phyloP scores from a whole-genome alignment of 1,140 invertebrate species.

The Vanessa atalanta region DNA sequence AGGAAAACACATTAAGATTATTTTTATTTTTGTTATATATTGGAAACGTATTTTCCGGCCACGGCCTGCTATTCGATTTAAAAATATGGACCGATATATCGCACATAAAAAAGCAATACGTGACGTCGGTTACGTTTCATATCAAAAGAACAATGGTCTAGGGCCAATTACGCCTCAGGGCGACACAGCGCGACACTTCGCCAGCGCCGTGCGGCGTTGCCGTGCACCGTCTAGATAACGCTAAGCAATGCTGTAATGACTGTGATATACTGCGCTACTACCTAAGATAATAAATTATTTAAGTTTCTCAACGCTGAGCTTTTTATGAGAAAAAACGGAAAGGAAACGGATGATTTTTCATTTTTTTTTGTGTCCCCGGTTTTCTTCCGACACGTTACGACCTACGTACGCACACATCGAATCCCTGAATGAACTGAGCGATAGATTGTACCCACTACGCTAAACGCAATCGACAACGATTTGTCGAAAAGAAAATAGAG shows the following conservation, averaged over 20 bases:
- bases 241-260: neutral
- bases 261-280: neutral
- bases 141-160: conserved; percentile 7
- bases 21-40: too few species aligned
- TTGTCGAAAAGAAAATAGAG: too few species aligned
- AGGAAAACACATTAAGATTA: too few species aligned
- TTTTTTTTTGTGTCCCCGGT: too few species aligned
- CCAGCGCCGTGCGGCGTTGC: too few species aligned
- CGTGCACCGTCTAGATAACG: neutral
- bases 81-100: neutral
- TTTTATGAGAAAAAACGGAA: neutral
- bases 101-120: neutral
- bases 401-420: too few species aligned
- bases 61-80: neutral
- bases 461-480: too few species aligned
- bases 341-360: too few species aligned
- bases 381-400: too few species aligned
- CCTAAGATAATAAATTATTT: neutral
- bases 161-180: neutral
- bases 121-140: conserved; percentile 1
- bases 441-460: too few species aligned
- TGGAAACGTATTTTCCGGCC: neutral
- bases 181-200: neutral
- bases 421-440: too few species aligned
- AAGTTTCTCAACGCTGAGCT: too few species aligned